Percentiles rank a stretch among this genome's conserved stretches.
These are phyloP conservation scores for Ceratothoa steindachneri DNA, from an alignment of 2,888 invertebrate species.

Conservation along the genomic window DNA sequence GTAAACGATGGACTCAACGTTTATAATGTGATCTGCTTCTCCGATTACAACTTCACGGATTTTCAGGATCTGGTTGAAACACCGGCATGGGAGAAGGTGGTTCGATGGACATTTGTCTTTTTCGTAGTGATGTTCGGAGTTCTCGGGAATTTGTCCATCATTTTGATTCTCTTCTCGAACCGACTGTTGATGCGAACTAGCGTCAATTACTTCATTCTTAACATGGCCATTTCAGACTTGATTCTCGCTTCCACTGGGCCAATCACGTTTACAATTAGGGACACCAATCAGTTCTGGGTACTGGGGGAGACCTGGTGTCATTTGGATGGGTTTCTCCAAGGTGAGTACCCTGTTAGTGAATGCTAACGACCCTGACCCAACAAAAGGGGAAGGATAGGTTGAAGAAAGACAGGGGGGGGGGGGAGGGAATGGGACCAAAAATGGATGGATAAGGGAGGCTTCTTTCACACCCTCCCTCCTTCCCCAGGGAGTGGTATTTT, in stretches of 20 bases:
- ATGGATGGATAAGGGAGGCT: neutral
- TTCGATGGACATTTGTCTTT: constrained; percentile 22
- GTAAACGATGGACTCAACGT: neutral
- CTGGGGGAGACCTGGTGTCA: constrained; percentile 37
- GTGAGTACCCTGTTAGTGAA: constrained; percentile 16
- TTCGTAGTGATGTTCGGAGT: constrained; percentile 56
- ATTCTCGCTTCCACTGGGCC: constrained; percentile 56
- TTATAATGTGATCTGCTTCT: constrained; percentile 21
- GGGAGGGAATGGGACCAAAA: neutral
- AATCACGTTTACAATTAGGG: constrained; percentile 32
- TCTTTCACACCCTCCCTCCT: too few relatives aligned
- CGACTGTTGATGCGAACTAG: constrained; percentile 63
- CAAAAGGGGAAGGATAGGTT: neutral
- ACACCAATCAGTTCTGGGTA: constrained; percentile 32
- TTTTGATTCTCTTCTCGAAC: constrained; percentile 63
- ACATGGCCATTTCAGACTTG: constrained; percentile 69
- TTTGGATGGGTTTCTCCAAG: constrained; percentile 36
- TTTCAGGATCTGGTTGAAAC: constrained; percentile 1
- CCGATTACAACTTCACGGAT: constrained; percentile 33
- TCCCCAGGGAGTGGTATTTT: too few relatives aligned
- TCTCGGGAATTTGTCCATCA: constrained; percentile 64
- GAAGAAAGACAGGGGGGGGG: neutral
- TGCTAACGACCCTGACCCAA: neutral
- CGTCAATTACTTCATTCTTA: constrained; percentile 69
- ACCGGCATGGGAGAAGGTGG: constrained; percentile 22